These are phyloP conservation scores for Colistium nudipinnis DNA, from an alignment of 2,113 vertebrate genomes.

Conservation along the genomic window DNA sequence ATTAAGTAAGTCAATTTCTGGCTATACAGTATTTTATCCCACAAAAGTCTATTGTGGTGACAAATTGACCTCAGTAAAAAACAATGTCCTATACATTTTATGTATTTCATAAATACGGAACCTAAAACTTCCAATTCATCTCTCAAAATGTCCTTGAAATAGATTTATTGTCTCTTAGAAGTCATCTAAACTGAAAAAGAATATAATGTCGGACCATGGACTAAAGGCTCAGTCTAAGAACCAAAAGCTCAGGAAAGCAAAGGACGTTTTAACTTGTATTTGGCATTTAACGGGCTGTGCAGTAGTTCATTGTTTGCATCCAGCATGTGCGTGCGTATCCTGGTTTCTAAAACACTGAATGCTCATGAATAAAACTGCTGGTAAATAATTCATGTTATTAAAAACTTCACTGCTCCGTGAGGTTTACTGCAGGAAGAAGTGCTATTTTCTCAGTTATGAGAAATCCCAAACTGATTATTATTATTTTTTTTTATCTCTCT, in stretches of 20 bases:
- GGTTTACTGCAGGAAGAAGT: conserved; percentile 25
- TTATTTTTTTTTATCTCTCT: too few relatives aligned
- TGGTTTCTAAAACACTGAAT: conserved; percentile 60
- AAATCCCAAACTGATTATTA: too few relatives aligned
- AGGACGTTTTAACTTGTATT: conserved; percentile 13
- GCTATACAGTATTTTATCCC: neutral
- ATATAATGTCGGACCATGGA: conserved; percentile 21
- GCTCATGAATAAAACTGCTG: conserved; percentile 36
- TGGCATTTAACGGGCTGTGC: conserved; percentile 19
- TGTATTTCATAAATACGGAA: conserved; percentile 10
- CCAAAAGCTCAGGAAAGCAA: conserved; percentile 67
- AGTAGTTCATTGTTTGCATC: conserved; percentile 26
- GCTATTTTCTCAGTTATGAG: conserved; percentile 26
- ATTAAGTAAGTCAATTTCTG: neutral
- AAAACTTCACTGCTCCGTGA: conserved; percentile 2
- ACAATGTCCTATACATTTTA: neutral
- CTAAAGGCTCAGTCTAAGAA: conserved; percentile 45
- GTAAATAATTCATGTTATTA: conserved; percentile 21
- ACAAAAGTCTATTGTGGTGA: neutral
- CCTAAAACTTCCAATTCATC: neutral
- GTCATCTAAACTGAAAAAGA: neutral
- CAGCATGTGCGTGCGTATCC: conserved; percentile 13
- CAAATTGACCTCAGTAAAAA: neutral
- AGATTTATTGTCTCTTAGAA: neutral
- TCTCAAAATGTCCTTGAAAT: neutral